Percentiles rank a stretch among this genome's conserved stretches.
phyloP scores from a whole-genome alignment of 1,140 invertebrate species.

The Gerris buenoi region DNA sequence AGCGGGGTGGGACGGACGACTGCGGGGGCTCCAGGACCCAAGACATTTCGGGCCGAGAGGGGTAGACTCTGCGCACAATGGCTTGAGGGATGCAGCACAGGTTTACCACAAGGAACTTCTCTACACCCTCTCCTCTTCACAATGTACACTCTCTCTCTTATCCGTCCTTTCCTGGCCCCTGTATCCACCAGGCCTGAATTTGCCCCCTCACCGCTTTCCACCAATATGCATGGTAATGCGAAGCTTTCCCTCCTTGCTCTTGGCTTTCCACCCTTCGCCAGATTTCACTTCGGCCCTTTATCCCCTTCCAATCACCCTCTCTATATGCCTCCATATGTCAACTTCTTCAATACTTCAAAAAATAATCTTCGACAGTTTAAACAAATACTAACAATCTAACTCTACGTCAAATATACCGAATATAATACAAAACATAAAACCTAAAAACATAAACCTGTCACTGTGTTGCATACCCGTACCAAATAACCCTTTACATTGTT shows the following conservation, averaged over 20 bases:
- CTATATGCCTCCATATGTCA: not conserved
- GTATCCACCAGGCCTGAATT: too few species aligned
- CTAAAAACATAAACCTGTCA: too few species aligned
- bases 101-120: not conserved
- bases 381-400: too few species aligned
- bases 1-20: not conserved
- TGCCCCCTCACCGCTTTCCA: not conserved
- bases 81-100: not conserved
- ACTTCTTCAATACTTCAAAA: not conserved
- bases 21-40: not conserved
- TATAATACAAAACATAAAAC: too few species aligned
- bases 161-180: too few species aligned
- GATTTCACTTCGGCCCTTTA: not conserved
- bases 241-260: too few species aligned
- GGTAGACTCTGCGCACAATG: not conserved
- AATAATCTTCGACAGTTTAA: not conserved
- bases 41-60: not conserved
- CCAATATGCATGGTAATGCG: not conserved
- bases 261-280: not conserved
- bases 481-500: too few species aligned
- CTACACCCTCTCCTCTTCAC: not conserved
- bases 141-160: not conserved
- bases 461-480: too few species aligned
- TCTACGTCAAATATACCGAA: too few species aligned
- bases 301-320: not conserved